These are phyloP conservation scores for Pachymerium ferrugineum DNA, from an alignment of 2,888 invertebrate species.

Conservation along the genomic window DNA sequence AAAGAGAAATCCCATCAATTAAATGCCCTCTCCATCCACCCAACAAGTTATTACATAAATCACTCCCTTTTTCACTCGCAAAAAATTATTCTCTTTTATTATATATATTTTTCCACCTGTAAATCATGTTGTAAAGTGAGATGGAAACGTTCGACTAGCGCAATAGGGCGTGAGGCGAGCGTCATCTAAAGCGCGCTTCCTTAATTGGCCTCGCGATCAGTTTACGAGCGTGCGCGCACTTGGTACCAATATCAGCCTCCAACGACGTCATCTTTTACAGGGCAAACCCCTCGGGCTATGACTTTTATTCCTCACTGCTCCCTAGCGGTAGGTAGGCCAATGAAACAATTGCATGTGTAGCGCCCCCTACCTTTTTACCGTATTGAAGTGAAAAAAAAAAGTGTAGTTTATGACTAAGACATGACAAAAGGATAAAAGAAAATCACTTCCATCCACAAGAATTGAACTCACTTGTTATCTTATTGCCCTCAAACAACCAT, in stretches of 20 bases:
- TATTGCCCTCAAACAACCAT: background rate
- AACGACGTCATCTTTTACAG: constrained; percentile 27
- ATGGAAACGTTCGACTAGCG: background rate
- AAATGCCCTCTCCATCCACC: too few species aligned
- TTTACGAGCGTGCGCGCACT: constrained; percentile 20
- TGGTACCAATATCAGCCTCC: constrained; percentile 17
- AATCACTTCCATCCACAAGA: background rate
- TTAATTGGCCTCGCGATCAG: constrained; percentile 21
- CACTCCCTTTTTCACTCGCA: too few species aligned
- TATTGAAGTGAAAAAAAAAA: constrained; percentile 12
- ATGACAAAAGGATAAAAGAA: constrained; percentile 24
- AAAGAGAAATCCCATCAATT: too few species aligned
- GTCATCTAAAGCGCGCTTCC: constrained; percentile 18
- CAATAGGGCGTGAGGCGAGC: constrained; percentile 20
- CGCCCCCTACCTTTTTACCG: constrained; percentile 27
- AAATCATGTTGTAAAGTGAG: background rate
- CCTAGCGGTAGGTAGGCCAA: constrained; percentile 23
- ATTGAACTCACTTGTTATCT: background rate
- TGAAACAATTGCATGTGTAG: constrained; percentile 19
- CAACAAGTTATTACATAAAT: too few species aligned
- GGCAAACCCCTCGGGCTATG: constrained; percentile 19
- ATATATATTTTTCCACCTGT: background rate
- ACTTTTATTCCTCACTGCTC: constrained; percentile 25
- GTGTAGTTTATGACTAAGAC: constrained; percentile 6
- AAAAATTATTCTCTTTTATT: too few species aligned